A percentile compares a stretch with the other conserved stretches of the same genome.
These are phyloP conservation scores for Chiloscyllium plagiosum DNA, from an alignment of 2,113 vertebrate species.

Conservation along the genomic window DNA sequence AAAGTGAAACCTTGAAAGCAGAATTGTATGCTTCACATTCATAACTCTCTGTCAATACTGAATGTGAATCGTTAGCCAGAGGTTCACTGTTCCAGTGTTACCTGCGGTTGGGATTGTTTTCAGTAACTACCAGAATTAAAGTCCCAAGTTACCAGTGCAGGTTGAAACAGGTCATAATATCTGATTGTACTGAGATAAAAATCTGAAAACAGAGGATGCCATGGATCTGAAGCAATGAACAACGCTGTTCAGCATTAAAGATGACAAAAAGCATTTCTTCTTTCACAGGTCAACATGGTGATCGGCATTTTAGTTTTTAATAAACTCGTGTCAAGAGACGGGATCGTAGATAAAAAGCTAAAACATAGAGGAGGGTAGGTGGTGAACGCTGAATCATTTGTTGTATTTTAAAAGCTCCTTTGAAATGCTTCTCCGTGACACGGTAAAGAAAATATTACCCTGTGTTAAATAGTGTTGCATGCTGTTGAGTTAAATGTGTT, in stretches of 20 bases:
- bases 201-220: not conserved
- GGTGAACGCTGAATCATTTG: constrained; percentile 23
- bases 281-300: constrained; percentile 98
- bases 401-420: constrained; percentile 11
- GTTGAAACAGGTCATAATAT: not conserved
- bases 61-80: not conserved
- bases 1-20: not conserved
- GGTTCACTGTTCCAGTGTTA: not conserved
- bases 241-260: not conserved
- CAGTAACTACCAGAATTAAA: not conserved
- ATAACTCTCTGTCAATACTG: not conserved
- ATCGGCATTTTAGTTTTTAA: constrained; percentile 99
- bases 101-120: not conserved
- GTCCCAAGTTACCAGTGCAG: not conserved
- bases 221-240: not conserved
- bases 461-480: constrained; percentile 2
- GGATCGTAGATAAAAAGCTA: constrained; percentile 98
- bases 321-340: constrained; percentile 99
- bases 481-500: not conserved
- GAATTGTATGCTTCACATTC: not conserved
- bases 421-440: not conserved
- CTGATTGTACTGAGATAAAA: not conserved
- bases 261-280: constrained; percentile 32
- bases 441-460: not conserved
- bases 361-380: constrained; percentile 95